Base-by-base conservation (phyloP, 2,113 vertebrate genomes). In the Pica pica region DNA sequence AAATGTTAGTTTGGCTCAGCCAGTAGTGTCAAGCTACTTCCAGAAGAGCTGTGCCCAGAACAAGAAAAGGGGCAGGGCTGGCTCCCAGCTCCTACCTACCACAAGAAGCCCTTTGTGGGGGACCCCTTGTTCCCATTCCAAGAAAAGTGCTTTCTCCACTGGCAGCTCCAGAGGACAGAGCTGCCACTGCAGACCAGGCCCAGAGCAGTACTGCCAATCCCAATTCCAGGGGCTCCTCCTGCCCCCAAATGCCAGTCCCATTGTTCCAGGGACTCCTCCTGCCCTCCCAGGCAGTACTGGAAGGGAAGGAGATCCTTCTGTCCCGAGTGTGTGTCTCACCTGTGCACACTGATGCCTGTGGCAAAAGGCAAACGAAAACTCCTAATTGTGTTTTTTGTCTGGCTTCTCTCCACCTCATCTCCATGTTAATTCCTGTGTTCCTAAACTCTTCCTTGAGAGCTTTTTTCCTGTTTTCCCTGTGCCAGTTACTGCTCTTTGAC, bases 31-130 rank as follows among this genome's bases (percentile, higher is more conserved):
- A 49, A 53, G 37, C 20, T 19, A 9, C 49, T 47, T 44, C 57
- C 53, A 68, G 53, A 46, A 35, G n/a, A 71, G 57, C 4, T 4
- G 21, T 50, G 33, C 33, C 26, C 60, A 84, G 42, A 27, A 19
- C 35, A 27, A 53, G 56, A 31, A 0, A 1, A 56, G 24, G 27
- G 15, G 31, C 57, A 89, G 39, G 28, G 37, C 28, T 50, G 52
- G 42, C 21, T 35, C 53, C 21, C 67, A 90, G 57, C 39, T 68
- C 60, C 81, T 4, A 24, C 41, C 49, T n/a, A 28, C 37, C 4
- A 0, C 2, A 16, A n/a, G 46, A 26, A n/a, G 22, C 35, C 23
- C 56, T 33, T 14, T 33, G 22, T 3, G 0, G 56, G 44, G 19
- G 27, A 30, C 10, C 22, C 6, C 16, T 50, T 15, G 26, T 2